phyloP scores from a whole-genome alignment of 2,113 vertebrate species.

The Pongo abelii region DNA sequence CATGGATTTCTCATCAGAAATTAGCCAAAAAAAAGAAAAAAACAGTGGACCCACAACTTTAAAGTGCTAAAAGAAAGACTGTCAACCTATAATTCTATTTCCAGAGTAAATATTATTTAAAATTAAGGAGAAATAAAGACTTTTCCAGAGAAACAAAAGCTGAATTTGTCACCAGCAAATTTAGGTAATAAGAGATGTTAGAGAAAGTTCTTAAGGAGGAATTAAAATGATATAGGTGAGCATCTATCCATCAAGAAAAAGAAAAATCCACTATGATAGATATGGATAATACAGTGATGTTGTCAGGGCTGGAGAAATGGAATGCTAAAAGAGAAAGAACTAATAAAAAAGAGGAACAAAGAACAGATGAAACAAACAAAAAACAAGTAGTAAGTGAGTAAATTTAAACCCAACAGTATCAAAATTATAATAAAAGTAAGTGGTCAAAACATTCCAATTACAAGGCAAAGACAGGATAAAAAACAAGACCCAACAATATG shows the following conservation, averaged over 20 bases:
- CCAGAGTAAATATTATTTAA: neutral
- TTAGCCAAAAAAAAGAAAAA: neutral
- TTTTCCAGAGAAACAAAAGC: neutral
- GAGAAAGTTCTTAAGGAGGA: neutral
- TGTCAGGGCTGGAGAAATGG: neutral
- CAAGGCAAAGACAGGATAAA: neutral
- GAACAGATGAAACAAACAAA: neutral
- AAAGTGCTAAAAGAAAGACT: neutral
- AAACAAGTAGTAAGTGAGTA: neutral
- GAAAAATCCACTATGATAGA: neutral
- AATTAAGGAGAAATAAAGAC: neutral
- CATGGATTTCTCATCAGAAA: neutral
- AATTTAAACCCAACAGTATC: neutral
- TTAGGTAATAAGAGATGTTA: neutral
- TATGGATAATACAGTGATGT: neutral
- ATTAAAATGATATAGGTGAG: neutral
- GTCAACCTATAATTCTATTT: neutral
- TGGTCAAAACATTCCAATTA: neutral
- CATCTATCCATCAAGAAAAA: neutral
- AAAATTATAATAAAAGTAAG: neutral
- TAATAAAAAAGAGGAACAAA: neutral
- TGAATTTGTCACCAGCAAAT: neutral
- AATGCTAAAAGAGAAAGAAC: neutral
- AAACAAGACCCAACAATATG: neutral
- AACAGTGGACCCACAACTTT: neutral